phyloP scores from a whole-genome alignment of 2,113 vertebrate species.

The Eira barbara region DNA sequence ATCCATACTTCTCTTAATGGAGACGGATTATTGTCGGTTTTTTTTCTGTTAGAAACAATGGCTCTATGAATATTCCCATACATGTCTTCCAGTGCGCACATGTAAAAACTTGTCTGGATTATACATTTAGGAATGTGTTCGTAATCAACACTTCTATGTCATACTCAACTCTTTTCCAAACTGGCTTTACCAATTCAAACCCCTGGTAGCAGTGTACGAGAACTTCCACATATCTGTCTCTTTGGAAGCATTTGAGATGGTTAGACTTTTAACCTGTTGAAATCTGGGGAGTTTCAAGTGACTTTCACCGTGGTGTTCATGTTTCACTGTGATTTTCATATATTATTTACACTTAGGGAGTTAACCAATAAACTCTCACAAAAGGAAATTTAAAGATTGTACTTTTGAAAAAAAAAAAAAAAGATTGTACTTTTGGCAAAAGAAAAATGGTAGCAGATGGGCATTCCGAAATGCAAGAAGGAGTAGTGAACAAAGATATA shows the following conservation, averaged over 20 bases:
- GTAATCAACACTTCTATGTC: neutral
- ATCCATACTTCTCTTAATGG: neutral
- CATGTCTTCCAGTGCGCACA: neutral
- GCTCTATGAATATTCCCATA: neutral
- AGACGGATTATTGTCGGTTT: neutral
- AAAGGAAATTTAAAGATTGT: neutral
- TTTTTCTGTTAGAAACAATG: neutral
- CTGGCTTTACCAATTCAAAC: neutral
- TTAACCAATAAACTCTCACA: neutral
- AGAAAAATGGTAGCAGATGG: neutral
- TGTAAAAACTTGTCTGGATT: neutral
- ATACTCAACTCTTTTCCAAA: neutral
- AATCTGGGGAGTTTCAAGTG: neutral
- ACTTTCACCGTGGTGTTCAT: neutral
- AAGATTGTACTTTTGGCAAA: neutral
- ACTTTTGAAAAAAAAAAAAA: neutral
- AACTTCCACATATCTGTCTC: neutral
- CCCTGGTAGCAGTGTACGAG: too few relatives aligned
- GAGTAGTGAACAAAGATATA: neutral
- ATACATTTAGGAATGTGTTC: neutral
- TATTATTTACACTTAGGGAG: neutral
- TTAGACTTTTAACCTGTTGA: neutral
- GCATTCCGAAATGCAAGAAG: neutral
- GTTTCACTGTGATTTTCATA: neutral
- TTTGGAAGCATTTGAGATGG: neutral